Conservation (phyloP, 2,797 vertebrate species). For the Nyctibius grandis region DNA sequence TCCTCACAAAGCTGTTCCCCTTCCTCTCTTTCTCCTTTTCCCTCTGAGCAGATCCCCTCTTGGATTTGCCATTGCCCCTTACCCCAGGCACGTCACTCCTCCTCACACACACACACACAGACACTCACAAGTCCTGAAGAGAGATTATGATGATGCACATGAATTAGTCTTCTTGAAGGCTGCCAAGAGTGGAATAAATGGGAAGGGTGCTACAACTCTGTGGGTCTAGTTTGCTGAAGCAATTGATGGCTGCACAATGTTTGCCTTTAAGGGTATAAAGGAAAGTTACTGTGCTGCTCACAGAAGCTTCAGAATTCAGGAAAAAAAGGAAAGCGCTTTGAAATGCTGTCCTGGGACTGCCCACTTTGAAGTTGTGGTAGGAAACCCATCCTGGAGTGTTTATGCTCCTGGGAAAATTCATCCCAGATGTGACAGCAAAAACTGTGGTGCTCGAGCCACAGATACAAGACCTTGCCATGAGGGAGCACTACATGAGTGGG, state of each 20-base stretch:
- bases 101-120: background rate
- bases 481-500: constrained; percentile 21
- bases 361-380: constrained; percentile 39
- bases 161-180: background rate
- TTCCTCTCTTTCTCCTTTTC: background rate
- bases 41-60: background rate
- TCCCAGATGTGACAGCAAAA: constrained; percentile 37
- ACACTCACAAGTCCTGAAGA: background rate
- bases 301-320: background rate
- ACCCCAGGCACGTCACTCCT: background rate
- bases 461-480: constrained; percentile 34
- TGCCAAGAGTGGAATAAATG: background rate
- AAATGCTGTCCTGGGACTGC: constrained; percentile 28
- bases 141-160: background rate
- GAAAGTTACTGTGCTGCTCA: background rate
- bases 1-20: background rate
- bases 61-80: background rate
- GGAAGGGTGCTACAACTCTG: background rate
- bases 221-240: background rate
- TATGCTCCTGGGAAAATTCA: constrained; percentile 36
- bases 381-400: constrained; percentile 16
- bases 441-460: background rate
- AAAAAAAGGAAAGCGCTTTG: background rate
- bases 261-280: background rate
- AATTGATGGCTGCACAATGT: background rate